Percentiles rank a stretch among this genome's conserved stretches.
phyloP scores from a whole-genome alignment of 2,797 vertebrate species.

The Lepidocolaptes lacrymiger region DNA sequence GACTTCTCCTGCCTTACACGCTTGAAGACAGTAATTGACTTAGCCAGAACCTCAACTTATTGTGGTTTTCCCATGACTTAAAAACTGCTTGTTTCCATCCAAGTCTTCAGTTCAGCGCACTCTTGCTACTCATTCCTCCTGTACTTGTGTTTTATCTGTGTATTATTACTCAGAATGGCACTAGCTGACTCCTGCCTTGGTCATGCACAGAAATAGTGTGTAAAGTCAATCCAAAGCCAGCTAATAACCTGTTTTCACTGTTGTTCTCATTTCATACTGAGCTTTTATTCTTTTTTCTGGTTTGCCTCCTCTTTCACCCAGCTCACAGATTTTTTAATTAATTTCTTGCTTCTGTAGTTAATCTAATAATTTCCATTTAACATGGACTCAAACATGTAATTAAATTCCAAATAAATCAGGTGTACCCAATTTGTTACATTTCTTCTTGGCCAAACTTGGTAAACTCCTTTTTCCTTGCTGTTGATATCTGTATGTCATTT shows the following conservation, averaged over 20 bases:
- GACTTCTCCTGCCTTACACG: not conserved
- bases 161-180: not conserved
- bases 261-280: not conserved
- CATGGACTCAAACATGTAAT: not conserved
- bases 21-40: not conserved
- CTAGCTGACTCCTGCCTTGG: not conserved
- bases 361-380: not conserved
- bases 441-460: not conserved
- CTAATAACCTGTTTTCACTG: not conserved
- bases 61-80: not conserved
- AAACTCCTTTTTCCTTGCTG: not conserved
- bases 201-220: not conserved
- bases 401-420: not conserved
- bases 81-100: not conserved
- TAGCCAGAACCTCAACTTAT: not conserved
- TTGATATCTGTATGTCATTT: slow-evolving; percentile 13
- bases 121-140: not conserved
- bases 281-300: not conserved
- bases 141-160: not conserved
- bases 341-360: not conserved
- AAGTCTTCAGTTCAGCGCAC: not conserved
- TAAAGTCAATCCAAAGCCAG: not conserved
- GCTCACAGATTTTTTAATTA: not conserved
- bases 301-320: not conserved
- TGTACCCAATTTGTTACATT: not conserved